Conservation (phyloP, 2,113 vertebrate species). For the Sarotherodon lohbergeri region DNA sequence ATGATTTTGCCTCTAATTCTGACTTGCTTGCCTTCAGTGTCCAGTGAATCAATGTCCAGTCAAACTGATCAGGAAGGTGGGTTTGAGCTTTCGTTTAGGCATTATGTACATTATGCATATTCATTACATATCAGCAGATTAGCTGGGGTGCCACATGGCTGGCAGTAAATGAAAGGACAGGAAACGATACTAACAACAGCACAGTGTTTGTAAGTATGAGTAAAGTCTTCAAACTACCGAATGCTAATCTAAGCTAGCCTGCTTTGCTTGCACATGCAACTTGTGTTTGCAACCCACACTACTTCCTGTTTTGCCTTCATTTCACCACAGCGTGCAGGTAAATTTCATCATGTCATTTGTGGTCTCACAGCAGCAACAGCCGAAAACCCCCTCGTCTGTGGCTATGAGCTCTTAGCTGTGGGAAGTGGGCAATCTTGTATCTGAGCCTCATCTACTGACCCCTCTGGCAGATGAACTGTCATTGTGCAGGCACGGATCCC, state of each 20-base stretch:
- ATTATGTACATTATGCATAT: background rate
- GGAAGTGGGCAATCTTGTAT: slow-evolving; percentile 71
- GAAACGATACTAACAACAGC: background rate
- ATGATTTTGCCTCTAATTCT: background rate
- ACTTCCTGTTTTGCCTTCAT: slow-evolving; percentile 10
- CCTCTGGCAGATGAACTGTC: slow-evolving; percentile 74
- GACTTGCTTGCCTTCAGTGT: background rate
- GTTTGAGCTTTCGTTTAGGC: background rate
- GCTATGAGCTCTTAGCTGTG: slow-evolving; percentile 52
- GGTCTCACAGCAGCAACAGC: background rate
- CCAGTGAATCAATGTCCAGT: background rate
- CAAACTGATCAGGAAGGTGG: background rate
- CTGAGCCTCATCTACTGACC: slow-evolving; percentile 63
- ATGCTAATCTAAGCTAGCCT: background rate
- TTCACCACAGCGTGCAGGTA: background rate
- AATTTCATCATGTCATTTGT: background rate
- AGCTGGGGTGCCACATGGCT: background rate
- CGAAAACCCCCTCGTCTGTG: background rate
- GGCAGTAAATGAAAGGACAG: background rate
- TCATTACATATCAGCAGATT: background rate
- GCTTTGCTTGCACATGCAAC: background rate
- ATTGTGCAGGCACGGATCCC: slow-evolving; percentile 77
- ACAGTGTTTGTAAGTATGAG: background rate
- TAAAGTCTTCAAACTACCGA: background rate
- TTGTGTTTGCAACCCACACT: background rate